These are phyloP conservation scores for Pyrrhia umbra DNA, from an alignment of 2,888 invertebrate genomes.

Conservation along the genomic window DNA sequence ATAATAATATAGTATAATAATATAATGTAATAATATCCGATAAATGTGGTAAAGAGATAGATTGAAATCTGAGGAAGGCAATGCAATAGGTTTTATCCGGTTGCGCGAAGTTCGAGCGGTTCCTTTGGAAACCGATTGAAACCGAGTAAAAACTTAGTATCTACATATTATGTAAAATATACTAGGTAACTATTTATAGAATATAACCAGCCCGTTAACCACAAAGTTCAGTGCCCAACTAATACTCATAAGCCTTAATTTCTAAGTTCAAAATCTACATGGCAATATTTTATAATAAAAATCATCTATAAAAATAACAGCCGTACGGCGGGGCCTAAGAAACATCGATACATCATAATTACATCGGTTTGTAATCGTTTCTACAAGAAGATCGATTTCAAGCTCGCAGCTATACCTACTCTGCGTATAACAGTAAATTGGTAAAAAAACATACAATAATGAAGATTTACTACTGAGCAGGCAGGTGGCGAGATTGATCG, in stretches of 20 bases:
- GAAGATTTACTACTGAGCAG: slow-evolving; percentile 81
- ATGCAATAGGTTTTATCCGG: too few relatives aligned
- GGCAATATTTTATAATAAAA: slow-evolving; percentile 57
- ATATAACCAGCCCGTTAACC: not conserved
- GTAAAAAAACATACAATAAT: slow-evolving; percentile 81
- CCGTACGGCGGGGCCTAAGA: slow-evolving; percentile 51
- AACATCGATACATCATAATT: slow-evolving; percentile 66
- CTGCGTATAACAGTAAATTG: slow-evolving; percentile 79
- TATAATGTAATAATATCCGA: too few relatives aligned
- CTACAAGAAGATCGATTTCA: slow-evolving; percentile 64
- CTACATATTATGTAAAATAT: not conserved
- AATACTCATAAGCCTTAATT: slow-evolving; percentile 16
- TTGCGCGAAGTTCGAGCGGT: too few relatives aligned
- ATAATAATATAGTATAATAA: too few relatives aligned
- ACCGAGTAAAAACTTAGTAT: too few relatives aligned
- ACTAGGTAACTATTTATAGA: not conserved
- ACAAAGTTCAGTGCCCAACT: slow-evolving; percentile 1
- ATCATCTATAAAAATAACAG: slow-evolving; percentile 49
- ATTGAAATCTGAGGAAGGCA: too few relatives aligned
- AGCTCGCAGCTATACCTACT: slow-evolving; percentile 62
- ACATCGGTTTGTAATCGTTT: slow-evolving; percentile 66
- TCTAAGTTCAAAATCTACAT: slow-evolving; percentile 25
- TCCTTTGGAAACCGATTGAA: too few relatives aligned
- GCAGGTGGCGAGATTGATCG: slow-evolving; percentile 82
- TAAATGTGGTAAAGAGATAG: too few relatives aligned